Conservation (phyloP, 1,140 invertebrate genomes). For the Bombus sibiricus region DNA sequence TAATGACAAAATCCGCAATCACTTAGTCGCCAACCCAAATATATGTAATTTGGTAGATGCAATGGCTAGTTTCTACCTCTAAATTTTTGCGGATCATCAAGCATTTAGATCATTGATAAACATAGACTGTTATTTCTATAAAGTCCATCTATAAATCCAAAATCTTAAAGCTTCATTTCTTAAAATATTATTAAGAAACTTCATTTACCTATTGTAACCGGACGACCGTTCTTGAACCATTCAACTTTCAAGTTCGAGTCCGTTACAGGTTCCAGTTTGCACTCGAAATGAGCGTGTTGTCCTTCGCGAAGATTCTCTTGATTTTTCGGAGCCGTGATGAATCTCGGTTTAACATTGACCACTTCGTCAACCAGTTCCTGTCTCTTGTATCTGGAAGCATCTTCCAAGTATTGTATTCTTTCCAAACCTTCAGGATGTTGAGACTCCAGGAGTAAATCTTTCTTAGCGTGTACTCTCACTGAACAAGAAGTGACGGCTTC, state of each 20-base stretch:
- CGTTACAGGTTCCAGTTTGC: conserved; percentile 97
- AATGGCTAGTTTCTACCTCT: not conserved
- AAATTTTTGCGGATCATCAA: not conserved
- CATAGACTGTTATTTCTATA: too few species aligned
- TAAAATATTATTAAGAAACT: not conserved
- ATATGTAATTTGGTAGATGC: not conserved
- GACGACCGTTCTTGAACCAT: conserved; percentile 96
- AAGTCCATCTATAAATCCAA: not conserved
- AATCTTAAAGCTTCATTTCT: rapidly evolving
- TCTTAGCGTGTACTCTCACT: conserved; percentile 93
- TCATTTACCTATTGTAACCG: conserved; percentile 88
- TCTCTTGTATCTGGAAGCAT: conserved; percentile 92
- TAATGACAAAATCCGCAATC: too few species aligned
- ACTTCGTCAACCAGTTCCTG: conserved; percentile 92
- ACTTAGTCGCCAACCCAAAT: too few species aligned
- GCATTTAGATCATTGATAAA: not conserved
- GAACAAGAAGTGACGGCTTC: conserved; percentile 97
- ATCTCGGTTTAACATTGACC: conserved; percentile 91
- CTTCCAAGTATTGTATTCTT: conserved; percentile 95
- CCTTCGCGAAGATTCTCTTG: conserved; percentile 94
- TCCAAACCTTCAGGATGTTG: conserved; percentile 94
- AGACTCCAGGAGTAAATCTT: conserved; percentile 91
- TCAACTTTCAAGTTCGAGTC: conserved; percentile 96
- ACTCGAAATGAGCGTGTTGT: conserved; percentile 98
- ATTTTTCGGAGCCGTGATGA: conserved; percentile 93